A percentile compares a stretch with the other conserved stretches of the same genome.
Conservation (phyloP, 1,140 invertebrate genomes). For the Aporrectodea caliginosa region DNA sequence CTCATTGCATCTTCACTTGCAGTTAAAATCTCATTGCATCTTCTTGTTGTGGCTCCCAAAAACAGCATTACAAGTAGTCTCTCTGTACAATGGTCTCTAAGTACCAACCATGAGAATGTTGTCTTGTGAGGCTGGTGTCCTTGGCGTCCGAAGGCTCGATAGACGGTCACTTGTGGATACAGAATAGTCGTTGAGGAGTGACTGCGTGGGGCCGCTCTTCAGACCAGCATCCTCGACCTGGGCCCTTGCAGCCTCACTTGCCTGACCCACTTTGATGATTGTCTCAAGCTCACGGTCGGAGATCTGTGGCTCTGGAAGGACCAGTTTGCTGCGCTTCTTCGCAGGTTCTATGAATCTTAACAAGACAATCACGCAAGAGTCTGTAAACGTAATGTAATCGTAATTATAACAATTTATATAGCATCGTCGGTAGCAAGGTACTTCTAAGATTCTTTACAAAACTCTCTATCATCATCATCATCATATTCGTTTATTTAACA, state of each 20-base stretch:
- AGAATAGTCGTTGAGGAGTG: constrained; percentile 85
- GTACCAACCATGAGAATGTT: constrained; percentile 63
- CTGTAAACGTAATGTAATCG: too few relatives aligned
- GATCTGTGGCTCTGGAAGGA: constrained; percentile 93
- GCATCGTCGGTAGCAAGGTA: too few relatives aligned
- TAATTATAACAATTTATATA: too few relatives aligned
- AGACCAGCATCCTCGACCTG: constrained; percentile 76
- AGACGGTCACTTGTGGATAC: constrained; percentile 64
- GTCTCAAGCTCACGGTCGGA: constrained; percentile 73
- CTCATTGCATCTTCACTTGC: too few relatives aligned
- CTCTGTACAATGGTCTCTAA: too few relatives aligned
- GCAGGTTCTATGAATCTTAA: constrained; percentile 68
- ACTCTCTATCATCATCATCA: too few relatives aligned
- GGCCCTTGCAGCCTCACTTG: constrained; percentile 88
- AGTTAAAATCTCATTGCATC: too few relatives aligned
- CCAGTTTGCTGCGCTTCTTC: constrained; percentile 90
- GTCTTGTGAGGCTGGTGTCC: constrained; percentile 74
- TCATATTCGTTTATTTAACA: too few relatives aligned
- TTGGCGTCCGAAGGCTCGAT: constrained; percentile 66
- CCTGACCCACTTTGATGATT: constrained; percentile 93
- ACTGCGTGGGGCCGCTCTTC: constrained; percentile 71
- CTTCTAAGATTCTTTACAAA: too few relatives aligned
- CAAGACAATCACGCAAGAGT: constrained; percentile 11
- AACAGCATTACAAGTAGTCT: too few relatives aligned
- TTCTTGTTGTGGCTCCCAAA: too few relatives aligned